These are phyloP conservation scores for Abrostola tripartita DNA, from an alignment of 2,888 invertebrate genomes.

Conservation along the genomic window DNA sequence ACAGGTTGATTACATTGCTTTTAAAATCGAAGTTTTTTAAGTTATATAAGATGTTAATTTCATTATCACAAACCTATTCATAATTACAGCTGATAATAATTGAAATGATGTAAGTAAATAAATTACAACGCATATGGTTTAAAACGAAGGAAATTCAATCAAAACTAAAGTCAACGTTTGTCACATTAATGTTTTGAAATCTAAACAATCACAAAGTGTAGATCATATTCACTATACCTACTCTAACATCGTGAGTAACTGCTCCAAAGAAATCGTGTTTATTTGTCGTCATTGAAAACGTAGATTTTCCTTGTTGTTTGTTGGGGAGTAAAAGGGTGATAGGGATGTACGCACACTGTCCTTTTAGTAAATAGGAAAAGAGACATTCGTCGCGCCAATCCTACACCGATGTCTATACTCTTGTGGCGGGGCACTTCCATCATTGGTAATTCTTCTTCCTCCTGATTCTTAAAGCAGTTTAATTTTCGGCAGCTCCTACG, in stretches of 20 bases:
- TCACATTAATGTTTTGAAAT: neutral
- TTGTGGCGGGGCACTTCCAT: conserved; percentile 76
- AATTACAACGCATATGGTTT: neutral
- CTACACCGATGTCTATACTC: conserved; percentile 82
- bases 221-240: conserved; percentile 21
- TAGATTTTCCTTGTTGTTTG: conserved; percentile 81
- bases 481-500: conserved; percentile 71
- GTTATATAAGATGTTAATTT: neutral
- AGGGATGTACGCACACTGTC: conserved; percentile 81
- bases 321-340: conserved; percentile 82
- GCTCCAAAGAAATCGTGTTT: conserved; percentile 17
- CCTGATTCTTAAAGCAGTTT: conserved; percentile 72
- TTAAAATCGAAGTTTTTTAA: neutral
- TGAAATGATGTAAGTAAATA: neutral
- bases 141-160: no score
- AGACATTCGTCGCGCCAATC: conserved; percentile 78
- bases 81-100: neutral
- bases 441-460: conserved; percentile 71
- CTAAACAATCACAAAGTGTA: conserved; percentile 4
- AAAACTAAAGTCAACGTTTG: no score
- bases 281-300: conserved; percentile 69
- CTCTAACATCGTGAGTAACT: conserved; percentile 19
- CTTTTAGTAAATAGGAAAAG: conserved; percentile 80
- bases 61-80: neutral
- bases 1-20: neutral